phyloP scores from a whole-genome alignment of 2,888 invertebrate genomes.

The Lissocephala sabroskyi region DNA sequence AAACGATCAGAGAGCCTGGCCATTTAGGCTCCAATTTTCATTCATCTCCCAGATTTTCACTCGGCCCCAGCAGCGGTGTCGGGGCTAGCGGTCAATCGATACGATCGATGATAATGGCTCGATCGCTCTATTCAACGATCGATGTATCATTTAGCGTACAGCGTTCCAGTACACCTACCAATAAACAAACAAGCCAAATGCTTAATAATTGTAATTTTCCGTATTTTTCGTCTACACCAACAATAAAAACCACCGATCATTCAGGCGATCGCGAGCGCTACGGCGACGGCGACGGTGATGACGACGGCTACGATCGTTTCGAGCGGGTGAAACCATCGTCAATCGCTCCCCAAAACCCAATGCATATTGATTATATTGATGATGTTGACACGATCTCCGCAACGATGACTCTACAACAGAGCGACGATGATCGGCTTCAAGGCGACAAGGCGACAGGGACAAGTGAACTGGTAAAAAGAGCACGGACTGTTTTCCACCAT shows the following conservation, averaged over 20 bases:
- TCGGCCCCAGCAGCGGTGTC: slow-evolving; percentile 31
- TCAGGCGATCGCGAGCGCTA: slow-evolving; percentile 32
- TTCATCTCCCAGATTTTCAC: slow-evolving; percentile 49
- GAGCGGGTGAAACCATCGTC: slow-evolving; percentile 15
- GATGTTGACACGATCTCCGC: slow-evolving; percentile 65
- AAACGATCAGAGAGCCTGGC: slow-evolving; percentile 18
- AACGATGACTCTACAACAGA: slow-evolving; percentile 34
- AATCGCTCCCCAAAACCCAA: slow-evolving; percentile 30
- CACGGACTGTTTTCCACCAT: no score
- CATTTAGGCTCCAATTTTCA: slow-evolving; percentile 58
- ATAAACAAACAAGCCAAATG: slow-evolving; percentile 64
- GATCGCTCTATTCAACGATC: slow-evolving; percentile 21
- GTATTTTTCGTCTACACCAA: slow-evolving; percentile 33
- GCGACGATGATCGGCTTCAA: slow-evolving; percentile 25
- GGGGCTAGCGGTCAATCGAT: slow-evolving; percentile 50
- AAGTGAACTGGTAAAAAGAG: slow-evolving; percentile 39
- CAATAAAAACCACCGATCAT: slow-evolving; percentile 28
- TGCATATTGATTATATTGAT: slow-evolving; percentile 64
- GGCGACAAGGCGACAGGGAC: slow-evolving; percentile 29
- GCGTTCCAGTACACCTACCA: slow-evolving; percentile 54
- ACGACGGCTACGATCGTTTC: slow-evolving; percentile 10
- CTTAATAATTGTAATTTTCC: slow-evolving; percentile 63
- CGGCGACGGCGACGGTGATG: not conserved
- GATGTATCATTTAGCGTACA: slow-evolving; percentile 58
- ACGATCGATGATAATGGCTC: slow-evolving; percentile 32